Evolutionary conservation across 2,113 vertebrate genomes (phyloP).

Genomic region (Corynorhinus townsendii): DNA sequence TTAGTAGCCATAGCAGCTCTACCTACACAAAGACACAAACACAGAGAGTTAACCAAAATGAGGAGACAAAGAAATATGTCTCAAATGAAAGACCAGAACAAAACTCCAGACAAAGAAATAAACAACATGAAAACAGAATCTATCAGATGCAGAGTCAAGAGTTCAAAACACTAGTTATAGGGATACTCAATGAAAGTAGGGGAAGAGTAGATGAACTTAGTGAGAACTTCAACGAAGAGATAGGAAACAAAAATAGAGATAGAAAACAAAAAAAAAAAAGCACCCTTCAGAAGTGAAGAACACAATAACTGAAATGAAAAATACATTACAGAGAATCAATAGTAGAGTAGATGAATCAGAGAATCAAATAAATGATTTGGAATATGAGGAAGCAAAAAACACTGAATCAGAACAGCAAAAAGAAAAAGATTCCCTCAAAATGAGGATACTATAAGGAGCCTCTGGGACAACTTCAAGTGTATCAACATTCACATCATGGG

Average conservation of each 20-base stretch:
- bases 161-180: background rate
- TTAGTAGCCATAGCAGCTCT: background rate
- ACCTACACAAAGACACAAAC: background rate
- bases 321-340: background rate
- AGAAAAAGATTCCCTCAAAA: background rate
- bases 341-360: background rate
- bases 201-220: background rate
- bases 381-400: background rate
- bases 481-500: background rate
- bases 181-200: background rate
- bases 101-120: background rate
- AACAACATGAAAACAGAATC: background rate
- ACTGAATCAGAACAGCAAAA: background rate
- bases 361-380: background rate
- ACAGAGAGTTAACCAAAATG: background rate
- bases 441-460: background rate
- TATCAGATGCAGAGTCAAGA: background rate
- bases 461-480: background rate
- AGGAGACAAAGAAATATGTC: background rate
- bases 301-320: background rate
- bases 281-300: background rate
- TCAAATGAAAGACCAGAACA: background rate
- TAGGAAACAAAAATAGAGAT: background rate
- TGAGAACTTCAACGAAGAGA: background rate
- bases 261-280: background rate